Base-by-base conservation (phyloP, 2,888 invertebrate species). In the Drosophila phalerata region DNA sequence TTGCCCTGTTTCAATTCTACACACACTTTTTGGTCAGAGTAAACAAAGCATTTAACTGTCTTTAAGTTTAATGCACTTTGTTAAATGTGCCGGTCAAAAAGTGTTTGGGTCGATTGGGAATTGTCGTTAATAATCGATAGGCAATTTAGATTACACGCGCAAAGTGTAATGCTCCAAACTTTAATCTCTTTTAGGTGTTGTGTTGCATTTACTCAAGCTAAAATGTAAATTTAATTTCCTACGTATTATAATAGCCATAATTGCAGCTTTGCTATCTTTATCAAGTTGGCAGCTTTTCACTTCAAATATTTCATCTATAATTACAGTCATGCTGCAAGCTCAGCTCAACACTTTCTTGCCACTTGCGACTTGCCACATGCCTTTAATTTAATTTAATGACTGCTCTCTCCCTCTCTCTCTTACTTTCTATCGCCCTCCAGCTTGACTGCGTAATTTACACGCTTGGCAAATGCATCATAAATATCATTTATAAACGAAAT, bases 41-140 rank as follows among this genome's bases (percentile, higher is more conserved):
- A 74, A 78, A 87, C 69, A 87, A 82, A 79, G 82, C 82, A 57
- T 63, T 87, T 69, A 63, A 42, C 17, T 28, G 75, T 4, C 74
- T 84, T 71, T 64, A 72, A 65, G 70, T 77, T 64, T 79, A 76
- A 55, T 77, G 76, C 76, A 79, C 76, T 71, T 71, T 60, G 67
- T 40, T 2, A 28, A 28, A 28, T 78, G 69, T 62, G 48, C 62
- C 60, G 73, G 40, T 62, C 11, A 10, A 28, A 28, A 28, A 73
- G 69, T 62, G 48, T 65, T 69, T 60, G 28, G 32, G 42, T 45
- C 17, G 51, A 38, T 42, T 19, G 30, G 17, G 38, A 40, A 42
- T 30, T 53, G 38, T 37, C 64, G 43, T 47, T 55, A 62, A 55
- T 40, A 58, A 65, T 58, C 58, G 48, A 63, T 63, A 55, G 48